phyloP scores from a whole-genome alignment of 2,888 invertebrate species.

The Pandemis heparana region DNA sequence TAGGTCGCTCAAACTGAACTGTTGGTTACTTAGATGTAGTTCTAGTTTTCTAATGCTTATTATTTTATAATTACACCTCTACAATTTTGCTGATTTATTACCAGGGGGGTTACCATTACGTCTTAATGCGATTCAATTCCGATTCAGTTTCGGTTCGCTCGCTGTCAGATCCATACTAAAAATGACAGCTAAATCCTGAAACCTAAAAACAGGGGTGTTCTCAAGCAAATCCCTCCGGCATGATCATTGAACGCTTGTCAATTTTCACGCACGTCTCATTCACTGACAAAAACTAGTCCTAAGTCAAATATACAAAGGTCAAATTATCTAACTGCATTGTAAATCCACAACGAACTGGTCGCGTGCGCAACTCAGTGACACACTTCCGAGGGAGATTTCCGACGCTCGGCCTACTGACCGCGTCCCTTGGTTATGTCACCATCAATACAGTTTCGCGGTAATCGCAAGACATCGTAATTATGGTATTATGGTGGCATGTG shows the following conservation, averaged over 20 bases:
- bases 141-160: too few species aligned
- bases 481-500: constrained; percentile 32
- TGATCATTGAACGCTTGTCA: not conserved
- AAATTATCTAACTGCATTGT: constrained; percentile 73
- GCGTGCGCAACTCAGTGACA: constrained; percentile 57
- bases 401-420: constrained; percentile 61
- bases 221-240: not conserved
- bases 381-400: constrained; percentile 59
- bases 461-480: constrained; percentile 33
- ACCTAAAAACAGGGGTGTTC: too few species aligned
- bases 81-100: too few species aligned
- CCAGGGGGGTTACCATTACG: too few species aligned
- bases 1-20: not conserved
- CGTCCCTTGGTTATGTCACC: constrained; percentile 66
- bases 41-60: too few species aligned
- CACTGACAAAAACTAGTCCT: constrained; percentile 18
- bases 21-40: not conserved
- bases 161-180: too few species aligned
- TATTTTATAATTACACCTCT: too few species aligned
- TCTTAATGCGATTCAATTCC: too few species aligned
- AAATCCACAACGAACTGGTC: constrained; percentile 46
- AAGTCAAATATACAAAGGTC: constrained; percentile 69
- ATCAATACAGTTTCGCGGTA: constrained; percentile 40
- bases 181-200: too few species aligned
- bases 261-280: not conserved